Conservation (phyloP, 2,888 invertebrate species). For the Biston stratarius region DNA sequence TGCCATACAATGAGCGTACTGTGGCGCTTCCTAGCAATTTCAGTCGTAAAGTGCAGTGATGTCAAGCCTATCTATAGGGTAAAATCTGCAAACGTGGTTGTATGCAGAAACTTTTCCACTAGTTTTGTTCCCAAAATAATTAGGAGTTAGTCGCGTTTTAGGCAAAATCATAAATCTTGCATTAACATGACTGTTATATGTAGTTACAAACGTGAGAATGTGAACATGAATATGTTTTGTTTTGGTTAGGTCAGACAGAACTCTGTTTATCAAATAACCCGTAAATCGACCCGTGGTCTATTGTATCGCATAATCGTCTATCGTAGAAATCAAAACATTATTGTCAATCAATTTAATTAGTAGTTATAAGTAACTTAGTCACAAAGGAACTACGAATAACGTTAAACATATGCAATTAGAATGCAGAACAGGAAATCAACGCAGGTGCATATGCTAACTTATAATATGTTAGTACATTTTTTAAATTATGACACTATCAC, state of each 20-base stretch:
- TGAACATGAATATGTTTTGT: constrained; percentile 37
- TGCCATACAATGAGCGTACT: constrained; percentile 3
- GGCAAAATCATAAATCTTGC: neutral
- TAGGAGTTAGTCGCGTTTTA: no score
- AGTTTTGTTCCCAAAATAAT: no score
- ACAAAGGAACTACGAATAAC: neutral
- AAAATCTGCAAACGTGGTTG: neutral
- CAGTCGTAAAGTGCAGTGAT: constrained; percentile 6
- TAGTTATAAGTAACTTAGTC: neutral
- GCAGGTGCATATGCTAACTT: no score
- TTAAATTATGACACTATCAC: no score
- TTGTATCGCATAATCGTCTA: constrained; percentile 32
- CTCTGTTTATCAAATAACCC: constrained; percentile 53
- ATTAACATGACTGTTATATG: neutral
- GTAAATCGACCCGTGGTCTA: constrained; percentile 39
- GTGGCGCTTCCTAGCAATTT: constrained; percentile 23
- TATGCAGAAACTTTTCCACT: neutral
- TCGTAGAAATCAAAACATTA: constrained; percentile 40
- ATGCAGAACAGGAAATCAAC: no score
- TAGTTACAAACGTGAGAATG: neutral
- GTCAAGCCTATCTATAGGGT: neutral
- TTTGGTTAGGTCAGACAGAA: constrained; percentile 39
- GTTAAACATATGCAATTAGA: no score
- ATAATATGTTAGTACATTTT: no score
- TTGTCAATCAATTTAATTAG: constrained; percentile 9